Conservation (phyloP, 2,113 vertebrate species). For the Pollachius pollachius region DNA sequence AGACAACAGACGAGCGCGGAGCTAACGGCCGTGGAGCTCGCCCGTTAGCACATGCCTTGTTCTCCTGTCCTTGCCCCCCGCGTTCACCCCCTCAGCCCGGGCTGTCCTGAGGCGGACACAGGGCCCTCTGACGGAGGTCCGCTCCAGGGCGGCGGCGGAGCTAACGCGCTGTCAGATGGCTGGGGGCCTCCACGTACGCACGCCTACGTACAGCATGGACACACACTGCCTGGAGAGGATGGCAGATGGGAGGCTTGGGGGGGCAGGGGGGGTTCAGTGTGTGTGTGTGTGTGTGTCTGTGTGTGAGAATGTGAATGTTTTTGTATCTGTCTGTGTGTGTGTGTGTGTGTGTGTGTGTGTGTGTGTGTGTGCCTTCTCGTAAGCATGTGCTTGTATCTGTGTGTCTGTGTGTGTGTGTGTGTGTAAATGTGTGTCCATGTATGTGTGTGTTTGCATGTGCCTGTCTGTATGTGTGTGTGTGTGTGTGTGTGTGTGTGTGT, state of each 20-base stretch:
- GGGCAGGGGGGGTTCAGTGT: conserved; percentile 11
- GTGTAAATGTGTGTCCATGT: conserved; percentile 22
- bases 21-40: too few species aligned
- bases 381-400: too few species aligned
- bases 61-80: conserved; percentile 7
- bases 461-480: neutral
- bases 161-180: conserved; percentile 69
- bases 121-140: conserved; percentile 61
- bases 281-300: too few species aligned
- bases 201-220: conserved; percentile 46
- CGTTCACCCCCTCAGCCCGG: conserved; percentile 35
- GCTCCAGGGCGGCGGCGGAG: conserved; percentile 64
- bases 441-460: conserved; percentile 5
- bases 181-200: conserved; percentile 52
- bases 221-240: too few species aligned
- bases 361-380: too few species aligned
- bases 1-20: too few species aligned
- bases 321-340: too few species aligned
- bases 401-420: too few species aligned
- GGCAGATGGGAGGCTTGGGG: neutral
- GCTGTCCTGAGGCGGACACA: conserved; percentile 16
- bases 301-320: too few species aligned
- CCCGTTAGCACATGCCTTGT: too few species aligned
- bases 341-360: too few species aligned
- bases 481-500: conserved; percentile 24